phyloP scores from a whole-genome alignment of 2,113 vertebrate species.

The Laterallus jamaicensis region DNA sequence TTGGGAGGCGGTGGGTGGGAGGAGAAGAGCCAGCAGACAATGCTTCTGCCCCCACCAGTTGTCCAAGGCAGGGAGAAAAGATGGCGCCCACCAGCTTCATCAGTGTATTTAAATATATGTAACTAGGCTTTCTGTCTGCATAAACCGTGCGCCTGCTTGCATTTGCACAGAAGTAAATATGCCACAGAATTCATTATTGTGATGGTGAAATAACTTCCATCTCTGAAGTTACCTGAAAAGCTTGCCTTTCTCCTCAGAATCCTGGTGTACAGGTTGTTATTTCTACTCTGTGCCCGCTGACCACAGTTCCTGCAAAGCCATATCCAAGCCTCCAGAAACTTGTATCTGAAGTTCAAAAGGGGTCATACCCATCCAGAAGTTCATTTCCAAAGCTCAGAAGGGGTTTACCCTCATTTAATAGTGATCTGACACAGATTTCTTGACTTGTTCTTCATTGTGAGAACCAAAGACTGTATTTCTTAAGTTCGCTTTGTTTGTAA shows the following conservation, averaged over 20 bases:
- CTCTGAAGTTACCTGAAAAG: background rate
- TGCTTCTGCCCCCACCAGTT: fast-evolving
- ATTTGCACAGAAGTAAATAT: background rate
- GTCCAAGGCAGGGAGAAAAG: background rate
- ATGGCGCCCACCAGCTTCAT: fast-evolving
- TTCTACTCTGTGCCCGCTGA: background rate
- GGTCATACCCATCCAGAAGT: background rate
- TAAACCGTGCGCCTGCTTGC: background rate
- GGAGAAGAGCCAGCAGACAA: background rate
- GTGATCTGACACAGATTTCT: background rate
- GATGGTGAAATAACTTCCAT: background rate
- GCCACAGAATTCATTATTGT: background rate
- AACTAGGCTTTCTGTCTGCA: background rate
- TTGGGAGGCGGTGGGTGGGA: background rate
- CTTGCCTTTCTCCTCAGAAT: background rate
- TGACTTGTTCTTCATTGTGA: background rate
- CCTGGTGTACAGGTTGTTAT: background rate
- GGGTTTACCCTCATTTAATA: background rate
- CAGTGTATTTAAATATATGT: background rate
- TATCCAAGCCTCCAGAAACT: background rate
- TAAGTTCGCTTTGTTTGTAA: background rate
- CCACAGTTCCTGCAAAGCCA: background rate
- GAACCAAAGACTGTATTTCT: background rate
- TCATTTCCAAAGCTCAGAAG: background rate
- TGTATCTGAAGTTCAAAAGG: background rate